Percentiles rank a stretch among this genome's conserved stretches.
These are phyloP conservation scores for Erinaceus europaeus DNA, from an alignment of 2,113 vertebrate genomes.

Conservation along the genomic window DNA sequence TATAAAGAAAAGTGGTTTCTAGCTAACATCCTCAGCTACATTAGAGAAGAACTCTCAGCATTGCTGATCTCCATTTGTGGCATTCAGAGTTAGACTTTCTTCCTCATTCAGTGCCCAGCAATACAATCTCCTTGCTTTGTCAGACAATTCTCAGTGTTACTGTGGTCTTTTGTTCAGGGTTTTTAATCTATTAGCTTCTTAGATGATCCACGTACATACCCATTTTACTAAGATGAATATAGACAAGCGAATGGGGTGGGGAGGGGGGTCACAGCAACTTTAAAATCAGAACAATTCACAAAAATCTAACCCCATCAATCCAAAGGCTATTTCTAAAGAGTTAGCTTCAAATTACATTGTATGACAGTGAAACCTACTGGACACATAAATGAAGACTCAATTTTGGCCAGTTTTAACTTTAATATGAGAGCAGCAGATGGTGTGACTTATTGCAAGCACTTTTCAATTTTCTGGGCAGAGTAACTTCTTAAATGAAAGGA, in stretches of 20 bases:
- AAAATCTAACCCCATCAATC: not conserved
- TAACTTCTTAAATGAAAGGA: conserved; percentile 72
- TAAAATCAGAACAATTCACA: not conserved
- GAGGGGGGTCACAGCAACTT: not conserved
- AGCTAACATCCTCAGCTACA: not conserved
- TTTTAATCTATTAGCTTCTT: not conserved
- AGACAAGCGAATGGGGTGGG: not conserved
- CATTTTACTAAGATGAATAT: conserved; percentile 41
- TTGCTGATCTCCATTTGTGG: not conserved
- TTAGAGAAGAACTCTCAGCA: not conserved
- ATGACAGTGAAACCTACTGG: conserved; percentile 34
- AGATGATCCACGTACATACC: conserved; percentile 56
- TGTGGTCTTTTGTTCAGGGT: too few species aligned
- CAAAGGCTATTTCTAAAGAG: not conserved
- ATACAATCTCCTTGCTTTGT: conserved; percentile 37
- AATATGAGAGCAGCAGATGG: conserved; percentile 71
- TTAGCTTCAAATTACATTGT: conserved; percentile 19
- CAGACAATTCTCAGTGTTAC: conserved; percentile 28
- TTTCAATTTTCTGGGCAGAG: conserved; percentile 71
- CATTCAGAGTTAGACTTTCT: not conserved
- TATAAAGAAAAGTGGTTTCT: conserved; percentile 16
- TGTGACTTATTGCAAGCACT: conserved; percentile 69
- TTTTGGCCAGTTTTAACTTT: conserved; percentile 66
- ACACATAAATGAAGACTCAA: conserved; percentile 62
- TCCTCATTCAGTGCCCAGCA: conserved; percentile 36